Conservation (phyloP, 2,113 vertebrate species). For the Nipponia nippon region DNA sequence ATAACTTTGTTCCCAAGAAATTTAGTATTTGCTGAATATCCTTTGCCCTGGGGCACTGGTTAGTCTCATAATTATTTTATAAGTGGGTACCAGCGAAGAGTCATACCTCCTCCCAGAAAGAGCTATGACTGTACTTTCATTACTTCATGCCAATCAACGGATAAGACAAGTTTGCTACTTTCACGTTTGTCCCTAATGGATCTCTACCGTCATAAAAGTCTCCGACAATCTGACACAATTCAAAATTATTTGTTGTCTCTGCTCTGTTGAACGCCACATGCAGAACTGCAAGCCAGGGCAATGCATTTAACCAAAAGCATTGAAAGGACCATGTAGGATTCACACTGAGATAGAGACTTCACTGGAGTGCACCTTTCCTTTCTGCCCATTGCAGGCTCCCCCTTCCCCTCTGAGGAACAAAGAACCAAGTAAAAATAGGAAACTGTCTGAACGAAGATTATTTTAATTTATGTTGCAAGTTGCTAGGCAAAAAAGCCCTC, state of each 20-base stretch:
- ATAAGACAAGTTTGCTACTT: neutral
- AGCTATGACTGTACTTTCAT: neutral
- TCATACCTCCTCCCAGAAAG: neutral
- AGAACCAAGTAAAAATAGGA: neutral
- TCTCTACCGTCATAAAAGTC: neutral
- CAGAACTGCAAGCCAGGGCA: neutral
- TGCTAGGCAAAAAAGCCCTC: neutral
- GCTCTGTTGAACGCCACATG: neutral
- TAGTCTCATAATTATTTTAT: neutral
- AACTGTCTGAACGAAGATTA: neutral
- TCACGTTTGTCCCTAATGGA: neutral
- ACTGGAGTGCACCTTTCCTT: neutral
- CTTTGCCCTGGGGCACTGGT: neutral
- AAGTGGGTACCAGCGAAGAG: neutral
- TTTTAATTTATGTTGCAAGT: conserved; percentile 20
- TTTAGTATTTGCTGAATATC: neutral
- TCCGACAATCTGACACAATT: neutral
- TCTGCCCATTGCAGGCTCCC: neutral
- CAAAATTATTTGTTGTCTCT: neutral
- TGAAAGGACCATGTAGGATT: neutral
- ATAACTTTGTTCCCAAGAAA: neutral
- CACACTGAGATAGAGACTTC: neutral
- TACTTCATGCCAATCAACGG: neutral
- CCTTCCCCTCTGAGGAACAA: neutral
- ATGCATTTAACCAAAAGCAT: neutral